These are phyloP conservation scores for Dendroctonus ponderosae DNA, from an alignment of 1,140 invertebrate genomes.

Conservation along the genomic window DNA sequence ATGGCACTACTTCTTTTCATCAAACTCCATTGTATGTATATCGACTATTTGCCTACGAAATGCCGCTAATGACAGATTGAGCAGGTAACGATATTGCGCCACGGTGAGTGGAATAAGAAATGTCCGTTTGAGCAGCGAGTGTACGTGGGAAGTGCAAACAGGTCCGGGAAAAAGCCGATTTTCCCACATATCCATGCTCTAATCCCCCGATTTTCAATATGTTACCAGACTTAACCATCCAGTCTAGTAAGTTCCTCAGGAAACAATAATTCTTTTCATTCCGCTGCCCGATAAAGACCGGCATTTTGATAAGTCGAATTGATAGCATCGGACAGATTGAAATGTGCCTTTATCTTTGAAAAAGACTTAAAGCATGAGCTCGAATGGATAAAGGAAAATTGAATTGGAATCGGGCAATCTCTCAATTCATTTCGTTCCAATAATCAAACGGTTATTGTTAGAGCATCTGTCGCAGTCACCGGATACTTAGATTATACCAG, in stretches of 20 bases:
- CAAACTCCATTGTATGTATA: constrained; percentile 13
- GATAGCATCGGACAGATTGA: constrained; percentile 21
- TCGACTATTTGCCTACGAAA: neutral
- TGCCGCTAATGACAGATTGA: constrained; percentile 3
- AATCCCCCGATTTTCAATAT: too few species aligned
- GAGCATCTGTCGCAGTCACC: neutral
- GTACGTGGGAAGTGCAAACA: too few species aligned
- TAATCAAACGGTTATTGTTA: constrained; percentile 12
- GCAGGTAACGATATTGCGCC: neutral
- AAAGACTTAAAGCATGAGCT: constrained; percentile 19
- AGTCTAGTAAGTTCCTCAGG: neutral
- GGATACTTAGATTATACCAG: too few species aligned
- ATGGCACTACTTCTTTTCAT: constrained; percentile 1
- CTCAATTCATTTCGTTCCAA: constrained; percentile 15
- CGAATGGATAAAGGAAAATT: constrained; percentile 17
- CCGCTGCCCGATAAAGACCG: constrained; percentile 9
- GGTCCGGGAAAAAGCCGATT: neutral
- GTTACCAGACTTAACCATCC: too few species aligned
- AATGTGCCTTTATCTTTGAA: constrained; percentile 18
- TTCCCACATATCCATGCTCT: neutral
- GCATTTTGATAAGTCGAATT: constrained; percentile 13
- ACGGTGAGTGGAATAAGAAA: too few species aligned
- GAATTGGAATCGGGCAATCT: constrained; percentile 18
- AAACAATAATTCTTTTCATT: constrained; percentile 21
- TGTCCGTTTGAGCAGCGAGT: too few species aligned